phyloP scores from a whole-genome alignment of 2,888 invertebrate species.

The Bibio marci region DNA sequence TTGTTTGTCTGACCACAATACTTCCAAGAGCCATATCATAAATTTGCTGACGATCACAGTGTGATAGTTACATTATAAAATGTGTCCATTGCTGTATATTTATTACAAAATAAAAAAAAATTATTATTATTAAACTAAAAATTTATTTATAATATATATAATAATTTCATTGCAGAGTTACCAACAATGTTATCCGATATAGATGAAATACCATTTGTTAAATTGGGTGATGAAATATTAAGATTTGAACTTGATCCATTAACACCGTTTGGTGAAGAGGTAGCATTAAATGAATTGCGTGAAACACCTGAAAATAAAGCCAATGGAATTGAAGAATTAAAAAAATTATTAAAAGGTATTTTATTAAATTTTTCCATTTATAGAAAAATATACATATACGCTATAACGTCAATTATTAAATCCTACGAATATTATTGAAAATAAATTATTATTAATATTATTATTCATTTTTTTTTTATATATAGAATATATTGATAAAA shows the following conservation, averaged over 20 bases:
- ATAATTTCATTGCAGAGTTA: no score
- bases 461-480: no score
- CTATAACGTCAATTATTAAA: background rate
- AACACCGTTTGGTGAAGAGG: constrained; percentile 41
- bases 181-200: constrained; percentile 58
- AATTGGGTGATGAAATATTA: constrained; percentile 40
- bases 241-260: constrained; percentile 51
- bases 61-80: no score
- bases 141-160: no score
- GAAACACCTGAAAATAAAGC: constrained; percentile 52
- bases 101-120: no score
- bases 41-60: no score
- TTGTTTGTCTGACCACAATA: no score
- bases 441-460: constrained; percentile 9
- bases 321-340: constrained; percentile 37
- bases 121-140: no score
- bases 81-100: no score
- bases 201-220: constrained; percentile 44
- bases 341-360: constrained; percentile 41
- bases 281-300: constrained; percentile 49
- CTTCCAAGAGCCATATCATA: no score
- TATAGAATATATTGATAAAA: no score
- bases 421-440: background rate
- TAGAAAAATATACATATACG: background rate
- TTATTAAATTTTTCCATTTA: no score